Conservation (phyloP, 2,888 invertebrate species). For the Apocheima hispidaria region DNA sequence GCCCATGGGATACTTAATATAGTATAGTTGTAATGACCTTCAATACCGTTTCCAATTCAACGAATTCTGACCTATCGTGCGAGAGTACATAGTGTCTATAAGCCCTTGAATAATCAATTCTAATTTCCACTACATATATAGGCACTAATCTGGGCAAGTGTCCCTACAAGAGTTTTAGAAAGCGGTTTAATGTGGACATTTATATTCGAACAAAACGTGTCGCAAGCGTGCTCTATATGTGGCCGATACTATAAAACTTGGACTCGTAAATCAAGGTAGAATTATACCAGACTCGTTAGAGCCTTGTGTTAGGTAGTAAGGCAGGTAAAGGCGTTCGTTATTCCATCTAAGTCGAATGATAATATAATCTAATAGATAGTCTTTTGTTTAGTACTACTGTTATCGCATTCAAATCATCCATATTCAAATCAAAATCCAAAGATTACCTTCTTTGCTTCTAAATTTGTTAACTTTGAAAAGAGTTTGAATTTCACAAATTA, state of each 20-base stretch:
- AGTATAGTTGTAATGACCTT: background rate
- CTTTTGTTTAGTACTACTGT: too few relatives aligned
- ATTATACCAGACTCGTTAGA: constrained; percentile 2
- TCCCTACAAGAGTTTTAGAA: constrained; percentile 54
- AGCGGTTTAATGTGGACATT: constrained; percentile 61
- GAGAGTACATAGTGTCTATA: constrained; percentile 5
- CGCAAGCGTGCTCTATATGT: constrained; percentile 40
- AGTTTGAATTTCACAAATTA: too few relatives aligned
- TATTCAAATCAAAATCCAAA: too few relatives aligned
- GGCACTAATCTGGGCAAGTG: constrained; percentile 37
- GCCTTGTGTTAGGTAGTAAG: too few relatives aligned
- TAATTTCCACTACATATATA: constrained; percentile 24
- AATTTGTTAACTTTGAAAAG: too few relatives aligned
- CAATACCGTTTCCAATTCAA: background rate
- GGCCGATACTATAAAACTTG: constrained; percentile 46
- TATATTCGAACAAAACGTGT: constrained; percentile 59
- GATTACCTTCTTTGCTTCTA: too few relatives aligned
- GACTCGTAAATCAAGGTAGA: constrained; percentile 51
- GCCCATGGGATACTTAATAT: too few relatives aligned
- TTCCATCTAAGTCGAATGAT: too few relatives aligned
- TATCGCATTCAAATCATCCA: too few relatives aligned
- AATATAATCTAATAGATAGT: too few relatives aligned
- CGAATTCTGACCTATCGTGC: background rate
- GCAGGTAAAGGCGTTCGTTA: too few relatives aligned
- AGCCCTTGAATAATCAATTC: constrained; percentile 20